phyloP scores from a whole-genome alignment of 2,113 vertebrate genomes.

The Falcunculus frontatus region DNA sequence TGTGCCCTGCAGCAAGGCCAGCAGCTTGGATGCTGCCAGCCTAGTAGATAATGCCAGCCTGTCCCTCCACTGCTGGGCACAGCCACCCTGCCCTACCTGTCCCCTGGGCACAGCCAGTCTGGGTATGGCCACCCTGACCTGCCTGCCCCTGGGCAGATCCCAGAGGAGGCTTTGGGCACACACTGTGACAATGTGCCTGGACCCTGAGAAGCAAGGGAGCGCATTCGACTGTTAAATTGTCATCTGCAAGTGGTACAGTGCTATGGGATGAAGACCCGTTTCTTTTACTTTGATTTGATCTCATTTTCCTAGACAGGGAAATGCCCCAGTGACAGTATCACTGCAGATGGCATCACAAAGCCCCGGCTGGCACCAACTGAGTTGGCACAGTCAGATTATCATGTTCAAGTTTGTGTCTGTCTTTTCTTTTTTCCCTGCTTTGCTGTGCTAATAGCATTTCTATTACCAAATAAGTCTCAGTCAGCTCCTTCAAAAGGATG shows the following conservation, averaged over 20 bases:
- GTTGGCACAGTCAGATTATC: conserved; percentile 37
- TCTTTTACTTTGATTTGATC: conserved; percentile 42
- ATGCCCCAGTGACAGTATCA: conserved; percentile 11
- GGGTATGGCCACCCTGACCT: accelerated
- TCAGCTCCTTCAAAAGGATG: not conserved
- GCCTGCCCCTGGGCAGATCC: not conserved
- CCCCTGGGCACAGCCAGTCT: not conserved
- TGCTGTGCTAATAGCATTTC: conserved; percentile 30
- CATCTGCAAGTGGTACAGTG: not conserved
- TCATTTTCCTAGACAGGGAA: conserved; percentile 29
- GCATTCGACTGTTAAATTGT: not conserved
- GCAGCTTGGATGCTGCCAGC: not conserved
- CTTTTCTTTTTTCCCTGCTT: not conserved
- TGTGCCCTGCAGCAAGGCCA: not conserved
- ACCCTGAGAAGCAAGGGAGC: not conserved
- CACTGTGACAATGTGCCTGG: not conserved
- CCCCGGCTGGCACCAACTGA: conserved; percentile 31
- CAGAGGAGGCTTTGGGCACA: not conserved
- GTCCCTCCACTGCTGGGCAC: accelerated
- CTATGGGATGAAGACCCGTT: not conserved
- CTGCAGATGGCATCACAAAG: conserved; percentile 64
- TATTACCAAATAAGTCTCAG: not conserved
- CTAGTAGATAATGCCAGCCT: not conserved
- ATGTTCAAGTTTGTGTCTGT: not conserved
- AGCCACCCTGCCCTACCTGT: not conserved